phyloP scores from a whole-genome alignment of 2,797 vertebrate species.

The Macrochelys suwanniensis region DNA sequence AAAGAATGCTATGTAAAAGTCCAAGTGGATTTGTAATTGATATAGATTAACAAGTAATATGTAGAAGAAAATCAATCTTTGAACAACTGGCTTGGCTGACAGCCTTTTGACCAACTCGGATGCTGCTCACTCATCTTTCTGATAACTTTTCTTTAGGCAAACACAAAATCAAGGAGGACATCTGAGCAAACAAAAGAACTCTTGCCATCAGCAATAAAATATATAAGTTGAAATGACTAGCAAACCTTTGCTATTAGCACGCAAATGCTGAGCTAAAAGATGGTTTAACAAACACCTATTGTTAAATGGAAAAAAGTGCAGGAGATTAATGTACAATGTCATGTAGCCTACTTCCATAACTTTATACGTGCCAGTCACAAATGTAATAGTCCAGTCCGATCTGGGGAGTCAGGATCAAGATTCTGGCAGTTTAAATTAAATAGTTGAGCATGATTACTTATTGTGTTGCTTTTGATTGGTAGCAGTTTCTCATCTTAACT shows the following conservation, averaged over 20 bases:
- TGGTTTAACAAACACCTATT: not conserved
- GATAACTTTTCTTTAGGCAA: not conserved
- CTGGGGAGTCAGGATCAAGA: accelerated
- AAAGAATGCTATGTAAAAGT: not conserved
- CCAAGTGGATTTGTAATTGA: not conserved
- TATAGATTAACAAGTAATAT: not conserved
- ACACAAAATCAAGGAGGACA: not conserved
- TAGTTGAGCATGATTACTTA: not conserved
- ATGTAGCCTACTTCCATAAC: not conserved
- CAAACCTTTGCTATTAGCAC: not conserved
- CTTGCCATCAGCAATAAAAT: not conserved
- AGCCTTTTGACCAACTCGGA: not conserved
- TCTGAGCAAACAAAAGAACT: not conserved
- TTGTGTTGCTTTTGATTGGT: not conserved
- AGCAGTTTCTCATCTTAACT: not conserved
- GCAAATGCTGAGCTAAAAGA: not conserved
- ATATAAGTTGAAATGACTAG: accelerated
- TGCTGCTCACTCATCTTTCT: not conserved
- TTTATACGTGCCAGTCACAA: not conserved
- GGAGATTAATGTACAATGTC: not conserved
- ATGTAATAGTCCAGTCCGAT: not conserved
- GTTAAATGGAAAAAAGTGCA: not conserved
- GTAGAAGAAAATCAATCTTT: not conserved
- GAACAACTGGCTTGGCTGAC: not conserved
- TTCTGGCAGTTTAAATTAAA: accelerated